Evolutionary conservation across 2,888 invertebrate species (phyloP).

Genomic region (Cataglyphis livida): DNA sequence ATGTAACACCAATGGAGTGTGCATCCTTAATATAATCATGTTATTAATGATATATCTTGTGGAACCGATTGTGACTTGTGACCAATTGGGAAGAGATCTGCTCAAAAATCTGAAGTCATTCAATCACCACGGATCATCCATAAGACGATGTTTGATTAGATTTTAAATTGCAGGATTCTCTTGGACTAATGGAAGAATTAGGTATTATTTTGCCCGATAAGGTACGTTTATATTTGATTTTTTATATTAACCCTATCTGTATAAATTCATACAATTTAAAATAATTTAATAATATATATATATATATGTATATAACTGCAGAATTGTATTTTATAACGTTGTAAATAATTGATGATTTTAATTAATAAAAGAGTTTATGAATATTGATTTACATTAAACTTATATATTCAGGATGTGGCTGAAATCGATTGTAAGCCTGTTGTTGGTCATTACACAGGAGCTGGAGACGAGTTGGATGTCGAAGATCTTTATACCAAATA

Average conservation of each 20-base stretch:
- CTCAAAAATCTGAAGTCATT: slow-evolving; percentile 82
- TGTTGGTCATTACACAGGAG: slow-evolving; percentile 89
- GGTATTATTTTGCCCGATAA: slow-evolving; percentile 93
- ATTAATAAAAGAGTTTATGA: neutral
- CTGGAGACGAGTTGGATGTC: slow-evolving; percentile 93
- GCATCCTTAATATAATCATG: too few species aligned
- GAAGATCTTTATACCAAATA: slow-evolving; percentile 98
- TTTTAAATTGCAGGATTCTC: slow-evolving; percentile 40
- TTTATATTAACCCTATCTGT: neutral
- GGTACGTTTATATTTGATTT: slow-evolving; percentile 86
- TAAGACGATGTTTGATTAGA: slow-evolving; percentile 24
- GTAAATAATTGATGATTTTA: slow-evolving; percentile 43
- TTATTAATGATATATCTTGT: too few species aligned
- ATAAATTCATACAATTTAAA: neutral
- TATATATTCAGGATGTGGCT: slow-evolving; percentile 69
- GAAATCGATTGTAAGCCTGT: slow-evolving; percentile 88
- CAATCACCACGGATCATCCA: slow-evolving; percentile 40
- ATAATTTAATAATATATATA: neutral
- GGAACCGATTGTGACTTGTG: neutral
- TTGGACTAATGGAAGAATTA: slow-evolving; percentile 91
- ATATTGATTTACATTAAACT: neutral
- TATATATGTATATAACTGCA: neutral
- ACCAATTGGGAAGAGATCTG: neutral
- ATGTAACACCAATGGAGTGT: too few species aligned
- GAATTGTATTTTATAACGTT: neutral